These are phyloP conservation scores for Pipistrellus nathusii DNA, from an alignment of 2,797 vertebrate genomes.

Conservation along the genomic window DNA sequence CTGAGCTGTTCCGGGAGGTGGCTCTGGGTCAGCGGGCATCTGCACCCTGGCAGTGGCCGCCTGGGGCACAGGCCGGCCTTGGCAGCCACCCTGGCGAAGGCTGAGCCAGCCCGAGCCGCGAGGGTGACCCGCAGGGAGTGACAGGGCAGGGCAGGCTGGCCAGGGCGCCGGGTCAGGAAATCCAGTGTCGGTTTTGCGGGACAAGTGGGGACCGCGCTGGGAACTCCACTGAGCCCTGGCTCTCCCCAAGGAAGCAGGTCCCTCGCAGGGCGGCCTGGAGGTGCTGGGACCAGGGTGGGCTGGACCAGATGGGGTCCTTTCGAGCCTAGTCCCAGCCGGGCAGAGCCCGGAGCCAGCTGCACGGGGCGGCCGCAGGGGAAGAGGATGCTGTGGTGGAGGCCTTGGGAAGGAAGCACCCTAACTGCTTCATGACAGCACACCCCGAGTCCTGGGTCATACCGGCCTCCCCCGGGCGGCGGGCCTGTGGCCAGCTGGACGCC, in stretches of 20 bases:
- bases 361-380: background rate
- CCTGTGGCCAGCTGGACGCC: background rate
- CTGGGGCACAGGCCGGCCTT: slow-evolving; percentile 48
- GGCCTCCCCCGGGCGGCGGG: background rate
- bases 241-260: background rate
- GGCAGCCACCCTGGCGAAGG: slow-evolving; percentile 44
- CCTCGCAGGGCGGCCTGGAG: background rate
- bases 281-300: background rate
- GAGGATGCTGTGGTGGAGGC: background rate
- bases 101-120: slow-evolving; percentile 17
- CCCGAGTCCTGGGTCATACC: too few species aligned
- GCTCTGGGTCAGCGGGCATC: slow-evolving; percentile 68
- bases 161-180: slow-evolving; percentile 62
- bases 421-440: background rate
- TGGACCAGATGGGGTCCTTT: background rate
- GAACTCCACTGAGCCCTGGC: background rate
- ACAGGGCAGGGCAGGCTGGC: slow-evolving; percentile 69
- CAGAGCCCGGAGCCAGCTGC: too few species aligned
- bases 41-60: slow-evolving; percentile 64
- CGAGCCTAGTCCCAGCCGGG: background rate
- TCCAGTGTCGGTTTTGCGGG: slow-evolving; percentile 62
- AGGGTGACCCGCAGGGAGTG: slow-evolving; percentile 36
- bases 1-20: slow-evolving; percentile 36
- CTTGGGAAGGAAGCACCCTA: accelerated
- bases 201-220: background rate